Evolutionary conservation across 2,797 vertebrate genomes (phyloP), one percentile per base, ranked within the genome.

Genomic region (Natrix natrix): DNA sequence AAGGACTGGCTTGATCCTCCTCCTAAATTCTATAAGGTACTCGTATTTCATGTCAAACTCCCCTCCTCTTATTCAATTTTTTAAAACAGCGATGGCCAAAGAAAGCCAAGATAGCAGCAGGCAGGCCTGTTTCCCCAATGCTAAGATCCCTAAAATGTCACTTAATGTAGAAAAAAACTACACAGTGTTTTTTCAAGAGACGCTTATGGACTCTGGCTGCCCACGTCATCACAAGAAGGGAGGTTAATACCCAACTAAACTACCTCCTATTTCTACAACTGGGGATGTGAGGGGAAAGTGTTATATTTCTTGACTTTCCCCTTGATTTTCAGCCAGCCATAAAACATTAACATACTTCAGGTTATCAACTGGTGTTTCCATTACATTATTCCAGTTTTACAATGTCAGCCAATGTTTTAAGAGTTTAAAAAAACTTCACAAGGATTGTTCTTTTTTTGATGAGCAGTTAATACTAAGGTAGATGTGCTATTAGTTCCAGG

Each of bases 41-140:
- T 89, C 89, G 7, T 59, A 92, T 87, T 86, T 78, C 20, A 7
- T 74, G 37, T 78, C 57, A 94, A 89, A 37, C 14, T 7, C n/a
- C 48, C 89, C 94, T 92, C 93, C 88, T 52, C 52, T 48, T 83
- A 37, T 74, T 74, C 17, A 37, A 37, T 87, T 95, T 92, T 60
- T 52, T 63, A 89, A 66, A 66, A 87, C 24, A 2, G 16, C 69
- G 14, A 88, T 69, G 89, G 13, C 52, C 14, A 59, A 90, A 90
- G 43, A 88, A 74, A 54, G 0, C 16, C 0, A 1, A 94, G 88
- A 89, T 1, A 0, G 54, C 37, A 78, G 69, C 32, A 60, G 43
- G 17, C 32, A 43, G 37, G 37, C 74, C 74, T 83, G 37, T 57
- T 26, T 43, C n/a, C 63, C 66, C 54, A 74, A 7, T 10, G 1